A percentile compares a stretch with the other conserved stretches of the same genome.
These are phyloP conservation scores for Lysandra coridon DNA, from an alignment of 2,888 invertebrate species.

Conservation along the genomic window DNA sequence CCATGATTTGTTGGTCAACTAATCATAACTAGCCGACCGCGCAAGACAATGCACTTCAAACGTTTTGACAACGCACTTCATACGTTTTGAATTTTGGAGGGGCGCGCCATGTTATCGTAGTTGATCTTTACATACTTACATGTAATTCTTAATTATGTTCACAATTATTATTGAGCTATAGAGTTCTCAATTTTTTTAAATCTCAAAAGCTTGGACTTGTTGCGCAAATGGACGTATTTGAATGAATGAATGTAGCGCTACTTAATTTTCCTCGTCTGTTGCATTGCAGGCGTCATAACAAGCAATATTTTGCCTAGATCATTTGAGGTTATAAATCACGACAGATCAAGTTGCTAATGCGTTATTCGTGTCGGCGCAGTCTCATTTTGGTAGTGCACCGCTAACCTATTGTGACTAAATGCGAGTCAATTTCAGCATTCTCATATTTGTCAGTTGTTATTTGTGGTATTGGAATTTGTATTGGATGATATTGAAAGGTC, in stretches of 20 bases:
- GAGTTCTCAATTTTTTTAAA: too few relatives aligned
- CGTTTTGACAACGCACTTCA: too few relatives aligned
- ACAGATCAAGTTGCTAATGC: constrained; percentile 77
- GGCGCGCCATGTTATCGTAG: too few relatives aligned
- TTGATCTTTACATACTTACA: too few relatives aligned
- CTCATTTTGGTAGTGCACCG: constrained; percentile 62
- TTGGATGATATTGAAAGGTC: too few relatives aligned
- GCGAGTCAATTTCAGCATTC: constrained; percentile 48
- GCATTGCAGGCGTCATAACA: constrained; percentile 38
- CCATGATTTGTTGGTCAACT: too few relatives aligned
- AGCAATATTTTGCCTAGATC: constrained; percentile 47
- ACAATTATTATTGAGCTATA: too few relatives aligned
- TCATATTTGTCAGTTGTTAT: constrained; percentile 69
- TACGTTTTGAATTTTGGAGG: too few relatives aligned
- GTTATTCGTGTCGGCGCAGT: constrained; percentile 75
- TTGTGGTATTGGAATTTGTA: too few relatives aligned
- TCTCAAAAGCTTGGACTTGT: not conserved
- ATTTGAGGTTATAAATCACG: constrained; percentile 75
- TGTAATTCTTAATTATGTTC: too few relatives aligned
- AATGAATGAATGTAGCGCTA: not conserved
- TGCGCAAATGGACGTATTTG: not conserved
- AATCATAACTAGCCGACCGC: too few relatives aligned
- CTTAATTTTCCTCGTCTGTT: not conserved
- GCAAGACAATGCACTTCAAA: too few relatives aligned
- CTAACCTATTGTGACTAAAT: constrained; percentile 76